A percentile compares a stretch with the other conserved stretches of the same genome.
phyloP scores from a whole-genome alignment of 1,140 invertebrate genomes.

The Melitaea cinxia region DNA sequence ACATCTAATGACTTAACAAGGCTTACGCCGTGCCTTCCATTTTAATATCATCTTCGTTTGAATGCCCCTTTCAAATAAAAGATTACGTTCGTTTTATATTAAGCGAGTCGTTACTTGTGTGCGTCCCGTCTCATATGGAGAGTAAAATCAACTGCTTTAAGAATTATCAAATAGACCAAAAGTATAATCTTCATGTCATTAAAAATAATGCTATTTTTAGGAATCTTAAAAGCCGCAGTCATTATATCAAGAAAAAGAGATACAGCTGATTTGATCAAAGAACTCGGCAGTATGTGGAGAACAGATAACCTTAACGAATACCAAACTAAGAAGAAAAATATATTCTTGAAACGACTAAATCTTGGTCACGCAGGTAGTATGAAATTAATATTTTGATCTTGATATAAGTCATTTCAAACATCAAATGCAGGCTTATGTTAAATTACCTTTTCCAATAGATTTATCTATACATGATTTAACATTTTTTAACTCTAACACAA shows the following conservation, averaged over 20 bases:
- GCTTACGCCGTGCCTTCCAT: slow-evolving; percentile 13
- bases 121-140: not conserved
- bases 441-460: no score
- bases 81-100: not conserved
- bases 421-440: no score
- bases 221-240: slow-evolving; percentile 53
- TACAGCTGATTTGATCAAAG: slow-evolving; percentile 33
- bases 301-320: slow-evolving; percentile 31
- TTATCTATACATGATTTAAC: no score
- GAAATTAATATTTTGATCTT: not conserved
- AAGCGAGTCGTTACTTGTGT: not conserved
- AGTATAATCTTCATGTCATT: no score
- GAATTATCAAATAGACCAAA: not conserved
- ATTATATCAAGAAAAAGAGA: slow-evolving; percentile 28
- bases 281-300: slow-evolving; percentile 41
- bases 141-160: not conserved
- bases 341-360: slow-evolving; percentile 31
- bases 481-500: no score
- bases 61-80: slow-evolving; percentile 10
- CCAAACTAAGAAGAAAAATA: slow-evolving; percentile 34
- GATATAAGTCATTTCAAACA: no score
- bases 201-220: no score
- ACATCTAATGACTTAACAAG: slow-evolving; percentile 27
- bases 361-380: slow-evolving; percentile 31
- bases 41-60: not conserved